Evolutionary conservation across 92 coral and sea anemone species (phyloP).

Genomic region (Zoanthus gigantus): DNA sequence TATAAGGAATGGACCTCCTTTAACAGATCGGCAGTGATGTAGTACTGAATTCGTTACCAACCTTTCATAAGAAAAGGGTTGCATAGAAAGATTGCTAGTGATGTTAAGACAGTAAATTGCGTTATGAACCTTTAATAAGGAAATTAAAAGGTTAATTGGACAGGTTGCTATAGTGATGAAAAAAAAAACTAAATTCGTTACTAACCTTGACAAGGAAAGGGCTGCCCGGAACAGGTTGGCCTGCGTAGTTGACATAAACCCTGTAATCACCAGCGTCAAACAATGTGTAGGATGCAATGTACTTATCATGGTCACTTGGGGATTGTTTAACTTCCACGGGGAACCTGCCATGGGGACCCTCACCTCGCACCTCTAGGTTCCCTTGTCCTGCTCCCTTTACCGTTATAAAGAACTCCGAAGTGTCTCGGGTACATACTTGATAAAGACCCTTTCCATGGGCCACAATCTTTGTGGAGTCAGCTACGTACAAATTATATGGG

Average conservation of each 20-base stretch:
- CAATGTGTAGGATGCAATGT: slow-evolving; percentile 84
- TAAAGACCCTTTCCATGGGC: slow-evolving; percentile 92
- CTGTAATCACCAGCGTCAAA: slow-evolving; percentile 89
- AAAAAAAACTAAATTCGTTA: too few species aligned
- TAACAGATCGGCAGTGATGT: too few species aligned
- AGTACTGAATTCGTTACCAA: too few species aligned
- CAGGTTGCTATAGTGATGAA: too few species aligned
- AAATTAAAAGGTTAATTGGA: too few species aligned
- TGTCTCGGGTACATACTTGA: slow-evolving; percentile 53
- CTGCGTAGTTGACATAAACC: slow-evolving; percentile 85
- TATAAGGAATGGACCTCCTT: too few species aligned
- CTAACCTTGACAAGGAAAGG: slow-evolving; percentile 88
- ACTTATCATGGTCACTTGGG: slow-evolving; percentile 80
- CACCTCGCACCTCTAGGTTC: slow-evolving; percentile 88
- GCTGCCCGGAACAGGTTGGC: slow-evolving; percentile 87
- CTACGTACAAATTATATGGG: slow-evolving; percentile 76
- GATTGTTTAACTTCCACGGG: slow-evolving; percentile 85
- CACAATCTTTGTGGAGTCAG: slow-evolving; percentile 82
- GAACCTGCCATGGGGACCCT: slow-evolving; percentile 90
- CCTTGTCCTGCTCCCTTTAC: slow-evolving; percentile 92
- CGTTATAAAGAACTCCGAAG: slow-evolving; percentile 79
- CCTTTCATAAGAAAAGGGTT: too few species aligned
- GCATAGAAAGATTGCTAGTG: too few species aligned
- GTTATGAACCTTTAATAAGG: too few species aligned
- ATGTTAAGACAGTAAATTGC: too few species aligned